Evolutionary conservation across 2,888 invertebrate species (phyloP), one percentile per base, ranked within the genome.

Genomic region (Amiota mariae): DNA sequence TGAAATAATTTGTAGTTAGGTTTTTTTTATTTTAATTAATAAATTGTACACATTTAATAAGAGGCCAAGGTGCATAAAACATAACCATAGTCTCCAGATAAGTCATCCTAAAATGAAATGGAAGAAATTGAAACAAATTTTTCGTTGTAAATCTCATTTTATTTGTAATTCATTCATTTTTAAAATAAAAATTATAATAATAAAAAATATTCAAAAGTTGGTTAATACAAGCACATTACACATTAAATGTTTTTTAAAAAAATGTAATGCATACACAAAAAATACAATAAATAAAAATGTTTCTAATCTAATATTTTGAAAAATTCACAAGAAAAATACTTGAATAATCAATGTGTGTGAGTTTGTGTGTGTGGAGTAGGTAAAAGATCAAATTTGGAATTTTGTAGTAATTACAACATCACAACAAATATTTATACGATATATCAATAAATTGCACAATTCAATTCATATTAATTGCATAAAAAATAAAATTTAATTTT

Each of bases 1-100:
- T 24, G 24, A 24, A 24, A 24, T 24, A 24, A 24, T 24, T 24
- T 24, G 24, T 24, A 24, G 1, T 24, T 24, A 2, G 24, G n/a
- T n/a, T n/a, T 24, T 24, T 24, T 24, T 1, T 24, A 24, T 24
- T 24, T 36, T 24, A 24, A 24, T 36, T 6, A 4, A 1, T 6
- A 36, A 36, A 4, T 36, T 36, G 36, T 36, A 36, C 3, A 36
- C 36, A 36, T 6, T 81, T 82, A 88, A 75, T 88, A 90, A 47
- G 88, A 87, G 73, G 86, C 87, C 78, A 90, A 80, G 70, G 82
- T 76, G 71, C 93, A 91, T 90, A 94, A 91, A 85, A 93, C 91
- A 89, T 92, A 91, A 90, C 91, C 91, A 91, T 93, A 93, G 91
- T 94, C 94, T 85, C 94, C 94, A 79, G 91, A 91, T 84, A 93